Conservation (phyloP, 2,113 vertebrate genomes). For the Limnothrissa miodon region DNA sequence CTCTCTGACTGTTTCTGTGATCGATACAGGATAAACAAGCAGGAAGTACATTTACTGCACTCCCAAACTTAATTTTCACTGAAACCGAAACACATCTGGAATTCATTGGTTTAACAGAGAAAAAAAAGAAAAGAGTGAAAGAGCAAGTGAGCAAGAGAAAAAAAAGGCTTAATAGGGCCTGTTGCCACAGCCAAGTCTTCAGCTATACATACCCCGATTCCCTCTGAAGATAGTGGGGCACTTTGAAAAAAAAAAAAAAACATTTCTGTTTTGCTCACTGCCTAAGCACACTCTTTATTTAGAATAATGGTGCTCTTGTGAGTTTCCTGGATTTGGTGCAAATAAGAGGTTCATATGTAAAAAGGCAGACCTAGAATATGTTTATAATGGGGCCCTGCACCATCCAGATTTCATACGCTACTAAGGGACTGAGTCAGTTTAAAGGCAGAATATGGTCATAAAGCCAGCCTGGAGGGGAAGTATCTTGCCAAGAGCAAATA, state of each 20-base stretch:
- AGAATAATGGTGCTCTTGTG: conserved; percentile 33
- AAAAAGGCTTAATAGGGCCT: conserved; percentile 69
- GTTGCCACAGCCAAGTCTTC: conserved; percentile 59
- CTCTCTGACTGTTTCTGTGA: conserved; percentile 58
- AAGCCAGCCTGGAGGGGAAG: background rate
- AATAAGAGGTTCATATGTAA: conserved; percentile 19
- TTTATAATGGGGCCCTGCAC: conserved; percentile 22
- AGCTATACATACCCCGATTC: conserved; percentile 69
- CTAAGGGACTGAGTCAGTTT: conserved; percentile 29
- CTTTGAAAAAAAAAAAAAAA: conserved; percentile 59
- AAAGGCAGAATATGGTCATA: conserved; percentile 30
- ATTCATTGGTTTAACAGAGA: conserved; percentile 66
- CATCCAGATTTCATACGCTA: conserved; percentile 15
- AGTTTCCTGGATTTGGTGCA: background rate
- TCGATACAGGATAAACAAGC: conserved; percentile 43
- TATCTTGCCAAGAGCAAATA: conserved; percentile 23
- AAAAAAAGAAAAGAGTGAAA: conserved; percentile 43
- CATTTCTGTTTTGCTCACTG: conserved; percentile 60
- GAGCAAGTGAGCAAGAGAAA: background rate
- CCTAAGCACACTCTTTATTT: conserved; percentile 31
- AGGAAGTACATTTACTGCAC: conserved; percentile 50
- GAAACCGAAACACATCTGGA: conserved; percentile 83
- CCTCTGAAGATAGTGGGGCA: conserved; percentile 70
- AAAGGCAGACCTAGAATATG: conserved; percentile 34
- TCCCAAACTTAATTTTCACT: conserved; percentile 57